Conservation (phyloP, 2,888 invertebrate genomes). For the Tetragnatha montana region DNA sequence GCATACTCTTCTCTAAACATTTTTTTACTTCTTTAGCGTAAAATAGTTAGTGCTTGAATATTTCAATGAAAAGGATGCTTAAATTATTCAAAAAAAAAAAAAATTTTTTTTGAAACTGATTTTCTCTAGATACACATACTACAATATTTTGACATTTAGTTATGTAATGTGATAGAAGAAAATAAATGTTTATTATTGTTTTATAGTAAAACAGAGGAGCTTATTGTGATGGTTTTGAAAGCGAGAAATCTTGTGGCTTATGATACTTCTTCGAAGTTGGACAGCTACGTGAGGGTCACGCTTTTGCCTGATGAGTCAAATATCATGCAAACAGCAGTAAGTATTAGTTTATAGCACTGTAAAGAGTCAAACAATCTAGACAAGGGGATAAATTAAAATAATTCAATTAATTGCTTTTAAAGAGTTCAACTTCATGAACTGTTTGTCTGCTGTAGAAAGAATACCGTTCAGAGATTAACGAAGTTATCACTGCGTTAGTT, state of each 20-base stretch:
- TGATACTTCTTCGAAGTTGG: slow-evolving; percentile 80
- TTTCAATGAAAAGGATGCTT: too few species aligned
- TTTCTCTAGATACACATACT: neutral
- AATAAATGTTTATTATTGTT: neutral
- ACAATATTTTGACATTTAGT: too few species aligned
- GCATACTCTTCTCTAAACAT: neutral
- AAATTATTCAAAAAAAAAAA: too few species aligned
- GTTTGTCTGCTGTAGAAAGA: too few species aligned
- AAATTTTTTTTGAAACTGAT: neutral
- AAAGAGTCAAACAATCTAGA: neutral
- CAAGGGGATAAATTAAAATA: too few species aligned
- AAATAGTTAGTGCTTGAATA: neutral
- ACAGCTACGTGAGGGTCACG: slow-evolving; percentile 86
- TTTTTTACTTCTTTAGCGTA: neutral
- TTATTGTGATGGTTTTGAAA: slow-evolving; percentile 85
- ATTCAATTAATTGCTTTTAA: too few species aligned
- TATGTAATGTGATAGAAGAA: too few species aligned
- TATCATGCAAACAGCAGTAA: slow-evolving; percentile 82
- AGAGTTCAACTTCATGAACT: too few species aligned
- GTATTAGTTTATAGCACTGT: neutral
- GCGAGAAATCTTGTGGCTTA: slow-evolving; percentile 84
- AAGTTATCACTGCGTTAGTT: too few species aligned
- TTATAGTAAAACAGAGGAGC: slow-evolving; percentile 79
- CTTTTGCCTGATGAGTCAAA: slow-evolving; percentile 84
- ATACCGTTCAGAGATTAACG: too few species aligned